These are phyloP conservation scores for Scrobipalpa atriplicella DNA, from an alignment of 2,888 invertebrate species.

Conservation along the genomic window DNA sequence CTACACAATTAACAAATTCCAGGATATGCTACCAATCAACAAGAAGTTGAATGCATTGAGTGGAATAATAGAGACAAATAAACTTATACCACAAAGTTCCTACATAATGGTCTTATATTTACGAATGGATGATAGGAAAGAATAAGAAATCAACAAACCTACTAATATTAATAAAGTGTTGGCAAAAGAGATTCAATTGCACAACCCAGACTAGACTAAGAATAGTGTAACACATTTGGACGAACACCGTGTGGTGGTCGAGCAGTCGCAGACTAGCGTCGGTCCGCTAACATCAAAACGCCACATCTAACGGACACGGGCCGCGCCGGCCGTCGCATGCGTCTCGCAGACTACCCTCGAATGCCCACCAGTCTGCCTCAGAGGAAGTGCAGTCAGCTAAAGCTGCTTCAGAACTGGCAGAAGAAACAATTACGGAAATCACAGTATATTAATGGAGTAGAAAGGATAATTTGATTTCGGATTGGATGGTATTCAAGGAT, in stretches of 20 bases:
- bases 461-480: background rate
- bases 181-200: too few relatives aligned
- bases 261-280: conserved; percentile 65
- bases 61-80: too few relatives aligned
- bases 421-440: background rate
- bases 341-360: conserved; percentile 51
- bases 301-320: conserved; percentile 78
- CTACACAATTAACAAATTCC: too few relatives aligned
- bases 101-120: too few relatives aligned
- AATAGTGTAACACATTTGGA: conserved; percentile 50
- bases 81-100: too few relatives aligned
- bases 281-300: conserved; percentile 76
- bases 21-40: too few relatives aligned
- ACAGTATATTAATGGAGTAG: background rate
- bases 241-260: conserved; percentile 47
- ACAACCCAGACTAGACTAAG: background rate
- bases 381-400: background rate
- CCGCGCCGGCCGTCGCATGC: conserved; percentile 63
- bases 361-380: conserved; percentile 41
- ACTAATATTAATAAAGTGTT: too few relatives aligned
- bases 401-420: background rate
- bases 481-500: background rate
- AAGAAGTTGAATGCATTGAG: too few relatives aligned
- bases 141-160: background rate
- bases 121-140: background rate